Base-by-base conservation (phyloP, 1,140 invertebrate genomes). In the Amyelois transitella region DNA sequence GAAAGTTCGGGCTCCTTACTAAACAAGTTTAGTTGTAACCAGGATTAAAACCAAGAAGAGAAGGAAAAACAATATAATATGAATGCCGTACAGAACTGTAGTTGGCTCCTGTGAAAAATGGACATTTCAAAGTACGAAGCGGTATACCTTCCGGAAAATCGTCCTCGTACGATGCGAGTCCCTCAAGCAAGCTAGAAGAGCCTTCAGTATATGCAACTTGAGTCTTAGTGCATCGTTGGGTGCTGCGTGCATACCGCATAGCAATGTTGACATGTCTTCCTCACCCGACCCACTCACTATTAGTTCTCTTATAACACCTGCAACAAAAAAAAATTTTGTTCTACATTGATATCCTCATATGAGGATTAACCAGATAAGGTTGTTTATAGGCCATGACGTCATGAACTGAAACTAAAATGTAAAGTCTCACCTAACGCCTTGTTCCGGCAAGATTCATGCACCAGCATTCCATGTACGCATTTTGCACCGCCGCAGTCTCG, bases 101-200 rank as follows among this genome's bases (percentile, higher is more conserved):
- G n/a, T n/a, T n/a, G n/a, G n/a, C n/a, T n/a, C n/a, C n/a, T n/a
- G n/a, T n/a, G n/a, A n/a, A n/a, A n/a, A n/a, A n/a, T n/a, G n/a
- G n/a, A n/a, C n/a, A n/a, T n/a, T n/a, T n/a, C n/a, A n/a, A n/a
- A n/a, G n/a, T n/a, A n/a, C n/a, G n/a, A n/a, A n/a, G n/a, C n/a
- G n/a, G n/a, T 8, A 14, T 68, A 97, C 96, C 90, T 98, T 99
- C 64, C 98, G 92, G 88, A 99, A 99, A 43, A 98, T 96, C 12
- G 97, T 98, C 66, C 98, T 92, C 5, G 97, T 97, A 60, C 97
- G 91, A 88, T 99, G 98, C 58, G 96, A 98, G 72, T 99, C 98
- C 64, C 96, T 91, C 32, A 99, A 89, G 73, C 97, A 98, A 54
- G 93, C 92, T 43, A 98, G 85, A 49, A 99, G 88, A 49, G 95